phyloP scores from a whole-genome alignment of 2,113 vertebrate genomes.

The Ibidorhyncha struthersii region DNA sequence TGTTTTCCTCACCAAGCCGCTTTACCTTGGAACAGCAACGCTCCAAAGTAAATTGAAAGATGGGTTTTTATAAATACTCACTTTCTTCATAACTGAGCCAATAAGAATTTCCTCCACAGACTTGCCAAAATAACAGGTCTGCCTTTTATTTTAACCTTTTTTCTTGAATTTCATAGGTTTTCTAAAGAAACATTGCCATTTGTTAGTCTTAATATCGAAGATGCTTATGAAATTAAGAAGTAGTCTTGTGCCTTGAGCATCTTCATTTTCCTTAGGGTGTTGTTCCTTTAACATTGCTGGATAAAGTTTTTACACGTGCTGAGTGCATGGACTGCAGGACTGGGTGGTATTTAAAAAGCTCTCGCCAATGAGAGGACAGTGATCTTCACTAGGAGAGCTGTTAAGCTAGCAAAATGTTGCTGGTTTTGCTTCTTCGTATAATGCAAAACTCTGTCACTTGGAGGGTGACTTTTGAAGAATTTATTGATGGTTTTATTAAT shows the following conservation, averaged over 20 bases:
- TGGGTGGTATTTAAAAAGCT: background rate
- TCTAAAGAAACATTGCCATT: background rate
- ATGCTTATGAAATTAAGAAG: background rate
- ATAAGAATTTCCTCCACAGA: constrained; percentile 38
- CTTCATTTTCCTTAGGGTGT: background rate
- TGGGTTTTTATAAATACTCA: constrained; percentile 10
- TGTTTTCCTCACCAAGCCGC: background rate
- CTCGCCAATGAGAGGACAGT: background rate
- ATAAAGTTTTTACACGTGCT: background rate
- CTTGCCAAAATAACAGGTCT: constrained; percentile 25
- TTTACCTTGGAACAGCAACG: background rate
- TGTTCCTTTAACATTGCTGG: background rate
- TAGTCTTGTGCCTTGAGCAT: background rate
- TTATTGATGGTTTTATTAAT: background rate
- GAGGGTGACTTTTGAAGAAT: background rate
- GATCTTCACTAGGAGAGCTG: background rate
- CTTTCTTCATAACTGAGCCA: background rate
- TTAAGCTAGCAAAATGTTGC: background rate
- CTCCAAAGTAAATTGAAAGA: constrained; percentile 12
- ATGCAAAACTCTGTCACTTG: background rate
- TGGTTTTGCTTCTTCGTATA: background rate
- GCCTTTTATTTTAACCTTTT: background rate
- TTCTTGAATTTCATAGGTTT: background rate
- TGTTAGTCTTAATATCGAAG: background rate
- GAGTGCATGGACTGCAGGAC: accelerated